Percentiles rank a stretch among this genome's conserved stretches.
Evolutionary conservation across 1,140 invertebrate species (phyloP).

Genomic region (Proctacanthus coquilletti): DNA sequence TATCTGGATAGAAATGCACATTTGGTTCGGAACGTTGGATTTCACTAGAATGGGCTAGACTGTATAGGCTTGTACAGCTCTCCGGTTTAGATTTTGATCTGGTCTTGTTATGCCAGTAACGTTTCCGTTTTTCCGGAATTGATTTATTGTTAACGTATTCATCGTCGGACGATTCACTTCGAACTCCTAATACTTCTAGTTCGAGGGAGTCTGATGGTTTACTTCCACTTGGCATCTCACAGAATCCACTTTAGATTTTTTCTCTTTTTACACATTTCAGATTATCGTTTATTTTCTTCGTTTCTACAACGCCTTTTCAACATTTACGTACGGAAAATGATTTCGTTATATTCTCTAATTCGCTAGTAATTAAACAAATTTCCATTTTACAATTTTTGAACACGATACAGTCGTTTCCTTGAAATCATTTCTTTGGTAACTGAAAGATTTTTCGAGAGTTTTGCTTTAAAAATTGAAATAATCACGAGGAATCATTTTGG

Average conservation of each 20-base stretch:
- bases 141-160: not conserved
- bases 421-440: not conserved
- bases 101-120: not conserved
- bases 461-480: not conserved
- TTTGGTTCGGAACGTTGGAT: not conserved
- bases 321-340: too few relatives aligned
- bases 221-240: not conserved
- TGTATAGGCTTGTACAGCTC: not conserved
- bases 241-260: too few relatives aligned
- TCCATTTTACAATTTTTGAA: too few relatives aligned
- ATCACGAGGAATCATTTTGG: too few relatives aligned
- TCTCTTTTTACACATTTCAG: not conserved
- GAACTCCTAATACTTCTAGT: not conserved
- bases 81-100: not conserved
- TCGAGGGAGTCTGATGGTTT: not conserved
- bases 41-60: not conserved
- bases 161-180: not conserved
- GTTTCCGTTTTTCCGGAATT: not conserved
- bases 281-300: not conserved
- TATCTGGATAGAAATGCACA: not conserved
- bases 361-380: too few relatives aligned
- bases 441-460: not conserved
- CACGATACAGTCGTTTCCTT: too few relatives aligned
- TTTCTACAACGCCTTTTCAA: not conserved
- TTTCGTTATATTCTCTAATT: too few relatives aligned